A percentile compares a stretch with the other conserved stretches of the same genome.
phyloP scores from a whole-genome alignment of 2,797 vertebrate genomes.

The Graptemys geographica region DNA sequence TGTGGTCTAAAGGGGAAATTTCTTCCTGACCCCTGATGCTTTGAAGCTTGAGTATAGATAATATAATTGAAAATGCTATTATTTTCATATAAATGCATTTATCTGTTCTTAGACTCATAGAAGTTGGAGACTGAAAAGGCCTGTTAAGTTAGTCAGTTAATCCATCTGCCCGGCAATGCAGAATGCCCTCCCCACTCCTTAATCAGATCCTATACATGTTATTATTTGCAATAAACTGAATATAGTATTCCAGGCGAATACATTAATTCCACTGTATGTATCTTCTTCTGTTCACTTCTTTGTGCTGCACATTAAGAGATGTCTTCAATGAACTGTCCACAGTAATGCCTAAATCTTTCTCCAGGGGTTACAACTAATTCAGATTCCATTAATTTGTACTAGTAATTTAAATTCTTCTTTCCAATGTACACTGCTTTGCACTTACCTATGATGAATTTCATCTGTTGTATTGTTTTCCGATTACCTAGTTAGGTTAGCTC shows the following conservation, averaged over 20 bases:
- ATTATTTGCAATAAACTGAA: background rate
- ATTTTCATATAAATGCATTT: background rate
- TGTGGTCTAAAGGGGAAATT: background rate
- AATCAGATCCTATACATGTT: background rate
- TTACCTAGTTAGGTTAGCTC: conserved; percentile 9
- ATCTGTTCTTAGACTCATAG: background rate
- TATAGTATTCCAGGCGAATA: background rate
- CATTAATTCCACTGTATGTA: fast-evolving
- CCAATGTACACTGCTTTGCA: background rate
- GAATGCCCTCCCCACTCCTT: background rate
- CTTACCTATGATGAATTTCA: conserved; percentile 30
- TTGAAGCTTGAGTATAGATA: background rate
- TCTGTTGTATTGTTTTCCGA: background rate
- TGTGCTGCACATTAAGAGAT: background rate
- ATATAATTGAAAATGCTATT: background rate
- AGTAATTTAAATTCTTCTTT: background rate
- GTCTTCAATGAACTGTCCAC: background rate
- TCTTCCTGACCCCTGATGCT: background rate
- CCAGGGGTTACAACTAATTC: background rate
- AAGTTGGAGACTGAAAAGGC: background rate
- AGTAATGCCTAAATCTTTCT: background rate
- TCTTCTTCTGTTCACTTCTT: background rate
- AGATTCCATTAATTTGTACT: background rate
- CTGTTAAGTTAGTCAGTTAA: background rate
- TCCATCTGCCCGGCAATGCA: background rate